These are phyloP conservation scores for Torymus texanus DNA, from an alignment of 2,888 invertebrate species.

Conservation along the genomic window DNA sequence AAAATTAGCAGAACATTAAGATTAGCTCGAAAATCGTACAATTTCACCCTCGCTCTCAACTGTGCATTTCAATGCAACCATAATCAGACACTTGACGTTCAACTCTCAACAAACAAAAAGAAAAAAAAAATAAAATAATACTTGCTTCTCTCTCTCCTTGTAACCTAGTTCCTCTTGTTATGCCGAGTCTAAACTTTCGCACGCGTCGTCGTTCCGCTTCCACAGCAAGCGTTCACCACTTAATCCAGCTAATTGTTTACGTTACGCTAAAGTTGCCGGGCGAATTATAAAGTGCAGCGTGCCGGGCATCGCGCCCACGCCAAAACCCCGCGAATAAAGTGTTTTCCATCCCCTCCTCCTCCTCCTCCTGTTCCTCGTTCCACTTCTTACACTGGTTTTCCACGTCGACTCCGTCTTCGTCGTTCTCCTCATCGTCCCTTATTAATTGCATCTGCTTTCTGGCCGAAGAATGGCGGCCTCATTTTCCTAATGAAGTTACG, in stretches of 20 bases:
- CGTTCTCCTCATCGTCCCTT: slow-evolving; percentile 21
- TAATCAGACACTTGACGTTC: slow-evolving; percentile 31
- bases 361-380: neutral
- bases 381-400: slow-evolving; percentile 25
- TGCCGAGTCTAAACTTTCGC: slow-evolving; percentile 31
- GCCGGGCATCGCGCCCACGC: neutral
- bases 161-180: slow-evolving; percentile 41
- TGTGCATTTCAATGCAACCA: neutral
- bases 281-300: slow-evolving; percentile 67
- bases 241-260: slow-evolving; percentile 73
- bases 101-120: neutral
- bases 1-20: too few relatives aligned
- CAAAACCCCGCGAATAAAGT: slow-evolving; percentile 8
- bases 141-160: neutral
- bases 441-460: slow-evolving; percentile 65
- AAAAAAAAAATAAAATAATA: too few relatives aligned
- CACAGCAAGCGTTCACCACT: slow-evolving; percentile 54
- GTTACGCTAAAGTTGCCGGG: slow-evolving; percentile 69
- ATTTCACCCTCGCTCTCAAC: neutral
- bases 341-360: slow-evolving; percentile 3
- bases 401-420: slow-evolving; percentile 19
- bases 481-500: slow-evolving; percentile 68
- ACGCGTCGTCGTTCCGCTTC: neutral
- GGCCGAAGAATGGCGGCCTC: slow-evolving; percentile 66
- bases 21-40: neutral